A percentile compares a stretch with the other conserved stretches of the same genome.
Conservation (phyloP, 2,888 invertebrate species). For the Calliphora vomitoria region DNA sequence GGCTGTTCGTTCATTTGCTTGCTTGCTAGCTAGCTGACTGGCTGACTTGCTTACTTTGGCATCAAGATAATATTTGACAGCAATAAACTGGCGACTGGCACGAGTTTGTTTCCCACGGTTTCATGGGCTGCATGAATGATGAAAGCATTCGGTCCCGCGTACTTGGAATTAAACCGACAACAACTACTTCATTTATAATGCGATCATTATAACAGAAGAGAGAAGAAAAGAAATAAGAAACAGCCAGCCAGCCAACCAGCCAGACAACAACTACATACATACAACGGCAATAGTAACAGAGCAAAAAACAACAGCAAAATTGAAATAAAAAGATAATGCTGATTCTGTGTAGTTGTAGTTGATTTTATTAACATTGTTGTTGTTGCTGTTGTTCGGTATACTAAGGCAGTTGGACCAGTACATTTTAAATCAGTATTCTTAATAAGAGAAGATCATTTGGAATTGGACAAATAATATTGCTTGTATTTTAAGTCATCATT, state of each 20-base stretch:
- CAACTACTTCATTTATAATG: constrained; percentile 74
- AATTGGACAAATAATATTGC: too few species aligned
- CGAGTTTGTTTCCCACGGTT: constrained; percentile 85
- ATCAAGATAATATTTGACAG: constrained; percentile 84
- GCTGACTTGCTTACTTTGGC: constrained; percentile 77
- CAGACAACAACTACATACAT: constrained; percentile 43
- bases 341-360: constrained; percentile 67
- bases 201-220: constrained; percentile 71
- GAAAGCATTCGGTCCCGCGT: constrained; percentile 77
- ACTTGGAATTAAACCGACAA: constrained; percentile 76
- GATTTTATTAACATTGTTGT: constrained; percentile 17
- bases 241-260: constrained; percentile 74
- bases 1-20: constrained; percentile 9
- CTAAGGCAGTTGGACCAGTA: constrained; percentile 6
- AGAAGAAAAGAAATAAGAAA: constrained; percentile 41
- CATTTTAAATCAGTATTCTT: not conserved
- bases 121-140: constrained; percentile 78
- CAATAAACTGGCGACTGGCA: constrained; percentile 84
- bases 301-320: constrained; percentile 34
- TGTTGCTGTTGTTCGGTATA: not conserved
- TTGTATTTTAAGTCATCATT: too few species aligned
- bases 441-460: too few species aligned
- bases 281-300: not conserved
- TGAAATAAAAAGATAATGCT: constrained; percentile 68
- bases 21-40: constrained; percentile 30